Base-by-base conservation (phyloP, 2,113 vertebrate species). In the Callionymus lyra region DNA sequence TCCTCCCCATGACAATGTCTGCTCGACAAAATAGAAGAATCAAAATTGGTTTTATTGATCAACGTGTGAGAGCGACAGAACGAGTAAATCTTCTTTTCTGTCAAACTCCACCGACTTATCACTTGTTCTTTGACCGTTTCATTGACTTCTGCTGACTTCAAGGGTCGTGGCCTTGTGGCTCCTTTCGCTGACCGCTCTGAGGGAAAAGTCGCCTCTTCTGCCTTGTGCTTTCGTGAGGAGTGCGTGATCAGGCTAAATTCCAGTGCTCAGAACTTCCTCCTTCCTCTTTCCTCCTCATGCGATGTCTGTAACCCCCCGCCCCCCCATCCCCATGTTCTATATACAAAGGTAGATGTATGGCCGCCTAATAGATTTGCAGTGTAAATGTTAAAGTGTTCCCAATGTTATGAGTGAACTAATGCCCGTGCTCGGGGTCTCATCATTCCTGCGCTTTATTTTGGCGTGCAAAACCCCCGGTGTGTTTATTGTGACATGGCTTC, bases 271-370 rank as follows among this genome's bases (percentile, higher is more conserved):
- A 62, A 46, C 68, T 68, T 76, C 68, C 53, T 63, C 41, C 70
- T 79, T 76, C 73, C 75, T 74, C 63, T 76, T 76, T 67, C 47
- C 52, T 49, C 48, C 37, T 18, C 76, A 74, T 68, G 74, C 61
- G 0, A 70, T 39, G 69, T 69, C 65, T 72, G 62, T 62, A 39
- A 54, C 53, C 44, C 53, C 27, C 21, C 61, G 54, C 21, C 61
- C 54, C 46, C 13, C 16, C 15, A 2, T 43, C 46, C 13, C 16
- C 15, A 2, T 43, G 16, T 56, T 51, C 55, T 60, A 32, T 47
- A 49, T 48, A 57, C 53, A 68, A 50, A 60, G 33, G 13, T 54
- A 38, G 49, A 60, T 14, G 41, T 58, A 56, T 50, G 57, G 45
- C 37, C 4, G 35, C 56, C 14, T 43, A 35, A 41, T 34, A 41